Conservation (phyloP, 2,888 invertebrate genomes). For the Troilus luridus region DNA sequence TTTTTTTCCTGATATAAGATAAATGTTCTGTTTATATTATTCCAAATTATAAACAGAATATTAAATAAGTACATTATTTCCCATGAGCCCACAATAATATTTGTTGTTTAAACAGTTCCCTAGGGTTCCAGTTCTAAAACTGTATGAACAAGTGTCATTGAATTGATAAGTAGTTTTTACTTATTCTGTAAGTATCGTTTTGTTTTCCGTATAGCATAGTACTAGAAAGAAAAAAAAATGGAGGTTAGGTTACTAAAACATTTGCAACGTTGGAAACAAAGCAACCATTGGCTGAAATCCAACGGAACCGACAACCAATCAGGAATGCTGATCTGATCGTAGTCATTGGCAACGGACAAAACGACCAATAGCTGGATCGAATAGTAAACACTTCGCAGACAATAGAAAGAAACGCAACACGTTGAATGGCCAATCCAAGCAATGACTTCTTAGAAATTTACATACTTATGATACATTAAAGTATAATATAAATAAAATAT, state of each 20-base stretch:
- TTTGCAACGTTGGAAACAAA: not conserved
- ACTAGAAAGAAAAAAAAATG: not conserved
- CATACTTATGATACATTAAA: not conserved
- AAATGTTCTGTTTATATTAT: too few relatives aligned
- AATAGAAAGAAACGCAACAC: constrained; percentile 9
- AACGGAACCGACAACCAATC: not conserved
- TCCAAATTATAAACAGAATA: not conserved
- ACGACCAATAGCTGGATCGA: constrained; percentile 13
- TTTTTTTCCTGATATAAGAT: too few relatives aligned
- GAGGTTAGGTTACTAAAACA: not conserved
- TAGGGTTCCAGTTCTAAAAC: not conserved
- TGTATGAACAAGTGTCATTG: not conserved
- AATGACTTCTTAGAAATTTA: not conserved
- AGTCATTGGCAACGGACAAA: constrained; percentile 12
- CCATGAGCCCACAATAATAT: not conserved
- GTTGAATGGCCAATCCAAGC: not conserved
- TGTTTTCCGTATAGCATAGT: not conserved
- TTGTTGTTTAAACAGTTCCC: not conserved
- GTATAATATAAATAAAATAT: too few relatives aligned
- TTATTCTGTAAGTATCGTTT: not conserved
- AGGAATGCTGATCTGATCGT: not conserved
- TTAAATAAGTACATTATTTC: not conserved
- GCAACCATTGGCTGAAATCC: not conserved
- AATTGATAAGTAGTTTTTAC: not conserved
- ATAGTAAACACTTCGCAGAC: not conserved